Evolutionary conservation across 2,113 vertebrate genomes (phyloP), one percentile per base, ranked within the genome.

Genomic region (Periophthalmus modestus): DNA sequence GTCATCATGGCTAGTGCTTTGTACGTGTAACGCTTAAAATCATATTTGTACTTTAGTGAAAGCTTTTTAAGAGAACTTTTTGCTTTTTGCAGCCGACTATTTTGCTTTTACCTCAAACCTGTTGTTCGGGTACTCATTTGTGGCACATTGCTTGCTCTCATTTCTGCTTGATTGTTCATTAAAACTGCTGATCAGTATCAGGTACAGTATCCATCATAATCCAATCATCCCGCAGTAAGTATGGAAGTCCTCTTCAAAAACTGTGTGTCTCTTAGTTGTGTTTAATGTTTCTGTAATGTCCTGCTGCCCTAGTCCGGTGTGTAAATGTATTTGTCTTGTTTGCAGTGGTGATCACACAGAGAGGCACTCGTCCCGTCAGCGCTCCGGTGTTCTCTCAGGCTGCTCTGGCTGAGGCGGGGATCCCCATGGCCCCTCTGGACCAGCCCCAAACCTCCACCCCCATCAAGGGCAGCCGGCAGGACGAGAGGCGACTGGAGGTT

Each of bases 311-410:
- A 2, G 39, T 23, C 11, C 13, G 11, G 7, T 24, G 12, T 16
- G 14, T 50, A 23, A 74, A 73, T 39, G 16, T 3, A 47, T 57
- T 78, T 39, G 69, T 33, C 65, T 82, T 77, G 74, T 90, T 83
- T 81, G 90, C 89, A 21, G 93, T 90, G 48, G 93, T 90, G 23
- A 91, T 87, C 62, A 91, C 95, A 46, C 94, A 96, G 79, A 92
- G 90, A 80, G 95, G 95, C 59, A 78, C 93, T 3, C 95, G 95
- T 67, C 96, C 96, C 24, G 96, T 96, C 77, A 97, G 96, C 18
- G 97, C 96, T 19, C 97, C 96, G 0, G 95, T 96, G 88, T 95
- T 97, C 75, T 92, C 95, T 76, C 95, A 96, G 77, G 93, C 93
- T 54, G 95, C 95, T 16, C 72, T 93, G 33, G 83, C 88, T 4